These are phyloP conservation scores for Eupsilia transversa DNA, from an alignment of 2,888 invertebrate species.

Conservation along the genomic window DNA sequence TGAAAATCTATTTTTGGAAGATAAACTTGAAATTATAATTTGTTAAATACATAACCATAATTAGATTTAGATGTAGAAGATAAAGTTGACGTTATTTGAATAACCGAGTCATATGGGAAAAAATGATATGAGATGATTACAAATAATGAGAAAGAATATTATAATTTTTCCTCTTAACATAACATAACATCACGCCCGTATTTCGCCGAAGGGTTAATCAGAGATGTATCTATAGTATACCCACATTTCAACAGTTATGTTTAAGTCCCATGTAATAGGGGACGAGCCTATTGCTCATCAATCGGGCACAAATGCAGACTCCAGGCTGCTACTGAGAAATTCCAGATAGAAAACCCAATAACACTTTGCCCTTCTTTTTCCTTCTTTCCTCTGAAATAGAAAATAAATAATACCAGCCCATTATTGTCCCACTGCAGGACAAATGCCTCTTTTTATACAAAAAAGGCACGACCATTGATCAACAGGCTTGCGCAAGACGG, in stretches of 20 bases:
- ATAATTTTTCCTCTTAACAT: too few species aligned
- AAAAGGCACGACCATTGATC: neutral
- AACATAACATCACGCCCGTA: neutral
- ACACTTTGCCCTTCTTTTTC: too few species aligned
- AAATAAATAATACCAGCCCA: neutral
- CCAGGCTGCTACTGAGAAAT: too few species aligned
- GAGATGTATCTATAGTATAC: neutral
- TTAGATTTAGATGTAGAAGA: constrained; percentile 11
- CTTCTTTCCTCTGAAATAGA: neutral
- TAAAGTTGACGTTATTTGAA: constrained; percentile 18
- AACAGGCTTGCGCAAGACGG: too few species aligned
- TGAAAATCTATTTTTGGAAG: constrained; percentile 2
- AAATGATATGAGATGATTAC: neutral
- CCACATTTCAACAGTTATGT: neutral
- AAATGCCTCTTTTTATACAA: neutral
- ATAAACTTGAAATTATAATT: neutral
- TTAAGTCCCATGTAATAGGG: neutral
- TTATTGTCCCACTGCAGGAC: neutral
- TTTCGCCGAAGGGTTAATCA: neutral
- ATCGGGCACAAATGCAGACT: neutral
- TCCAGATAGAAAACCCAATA: too few species aligned
- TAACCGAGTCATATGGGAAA: neutral
- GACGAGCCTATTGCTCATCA: neutral
- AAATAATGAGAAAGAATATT: neutral
- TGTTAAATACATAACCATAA: constrained; percentile 1